Evolutionary conservation across 37 sponge, comb jelly and placozoan species (phyloP).

Genomic region (Oopsacas minuta): DNA sequence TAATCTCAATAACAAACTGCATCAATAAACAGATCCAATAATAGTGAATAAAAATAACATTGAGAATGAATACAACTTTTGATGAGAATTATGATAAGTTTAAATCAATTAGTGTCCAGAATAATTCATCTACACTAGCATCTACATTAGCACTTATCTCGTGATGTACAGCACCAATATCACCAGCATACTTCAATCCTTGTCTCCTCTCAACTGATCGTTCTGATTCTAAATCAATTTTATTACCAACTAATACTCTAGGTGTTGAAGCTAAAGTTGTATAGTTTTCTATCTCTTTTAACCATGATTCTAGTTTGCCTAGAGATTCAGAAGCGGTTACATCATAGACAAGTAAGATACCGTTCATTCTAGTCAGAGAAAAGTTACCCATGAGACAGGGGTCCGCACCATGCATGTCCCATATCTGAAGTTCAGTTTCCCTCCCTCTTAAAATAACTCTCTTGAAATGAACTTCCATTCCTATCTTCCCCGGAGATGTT

Average conservation of each 20-base stretch:
- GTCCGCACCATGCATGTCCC: slow-evolving; percentile 11
- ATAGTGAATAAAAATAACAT: not conserved
- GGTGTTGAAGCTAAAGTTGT: not conserved
- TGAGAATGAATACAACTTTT: not conserved
- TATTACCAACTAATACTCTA: not conserved
- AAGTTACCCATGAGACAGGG: slow-evolving; percentile 14
- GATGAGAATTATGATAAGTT: slow-evolving; percentile 7
- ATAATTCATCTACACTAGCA: not conserved
- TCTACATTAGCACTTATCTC: not conserved
- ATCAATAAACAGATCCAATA: no score
- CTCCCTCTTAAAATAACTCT: not conserved
- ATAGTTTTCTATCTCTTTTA: not conserved
- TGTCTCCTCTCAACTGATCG: not conserved
- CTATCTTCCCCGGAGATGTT: not conserved
- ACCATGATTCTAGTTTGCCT: not conserved
- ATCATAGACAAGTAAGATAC: not conserved
- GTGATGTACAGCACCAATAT: not conserved
- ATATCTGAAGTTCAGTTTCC: not conserved
- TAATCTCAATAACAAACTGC: no score
- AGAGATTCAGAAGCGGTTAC: not conserved
- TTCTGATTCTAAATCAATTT: not conserved
- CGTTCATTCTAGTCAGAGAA: not conserved
- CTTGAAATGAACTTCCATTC: slow-evolving; percentile 11
- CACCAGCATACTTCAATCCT: not conserved
- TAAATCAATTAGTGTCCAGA: slow-evolving; percentile 2